These are phyloP conservation scores for Zele albiditarsus DNA, from an alignment of 2,888 invertebrate species.

Conservation along the genomic window DNA sequence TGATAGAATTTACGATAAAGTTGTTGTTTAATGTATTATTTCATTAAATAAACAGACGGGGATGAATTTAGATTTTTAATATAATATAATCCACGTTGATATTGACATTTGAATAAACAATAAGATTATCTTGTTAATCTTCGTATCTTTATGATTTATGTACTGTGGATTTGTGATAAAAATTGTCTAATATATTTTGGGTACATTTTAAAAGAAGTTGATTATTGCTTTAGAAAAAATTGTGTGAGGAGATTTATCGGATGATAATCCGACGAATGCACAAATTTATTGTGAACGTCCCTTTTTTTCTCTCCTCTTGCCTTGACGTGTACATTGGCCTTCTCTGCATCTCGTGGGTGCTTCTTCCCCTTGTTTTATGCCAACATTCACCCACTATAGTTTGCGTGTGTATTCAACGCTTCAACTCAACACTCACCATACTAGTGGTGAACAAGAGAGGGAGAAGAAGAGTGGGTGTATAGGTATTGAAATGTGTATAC, in stretches of 20 bases:
- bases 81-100: background rate
- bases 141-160: background rate
- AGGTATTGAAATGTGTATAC: slow-evolving; percentile 8
- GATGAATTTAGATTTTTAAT: background rate
- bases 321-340: slow-evolving; percentile 30
- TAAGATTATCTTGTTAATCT: too few species aligned
- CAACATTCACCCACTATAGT: slow-evolving; percentile 11
- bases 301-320: slow-evolving; percentile 1
- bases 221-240: too few species aligned
- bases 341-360: slow-evolving; percentile 21
- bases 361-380: background rate
- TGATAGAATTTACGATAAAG: background rate
- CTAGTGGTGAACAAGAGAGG: slow-evolving; percentile 5
- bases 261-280: background rate
- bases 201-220: too few species aligned
- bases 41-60: too few species aligned
- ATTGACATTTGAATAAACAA: background rate
- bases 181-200: too few species aligned
- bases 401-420: slow-evolving; percentile 16
- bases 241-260: background rate
- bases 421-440: slow-evolving; percentile 23
- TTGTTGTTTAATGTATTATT: background rate
- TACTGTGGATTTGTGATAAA: too few species aligned
- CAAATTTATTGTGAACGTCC: slow-evolving; percentile 18
- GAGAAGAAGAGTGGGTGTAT: background rate